Evolutionary conservation across 2,113 vertebrate genomes (phyloP).

Genomic region (Empidonax traillii): DNA sequence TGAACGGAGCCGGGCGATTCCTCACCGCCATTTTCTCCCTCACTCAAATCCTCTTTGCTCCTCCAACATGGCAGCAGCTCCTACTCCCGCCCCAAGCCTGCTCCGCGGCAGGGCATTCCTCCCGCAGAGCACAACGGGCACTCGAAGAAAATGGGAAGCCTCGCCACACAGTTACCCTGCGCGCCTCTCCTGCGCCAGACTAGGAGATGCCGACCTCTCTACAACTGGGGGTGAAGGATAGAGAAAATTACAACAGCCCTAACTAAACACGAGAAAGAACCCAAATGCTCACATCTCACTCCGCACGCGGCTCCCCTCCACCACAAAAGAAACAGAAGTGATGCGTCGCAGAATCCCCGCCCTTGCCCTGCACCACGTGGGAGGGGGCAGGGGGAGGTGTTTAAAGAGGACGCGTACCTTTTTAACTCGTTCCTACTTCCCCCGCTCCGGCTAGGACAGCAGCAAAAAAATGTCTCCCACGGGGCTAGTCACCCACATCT

Average conservation of each 20-base stretch:
- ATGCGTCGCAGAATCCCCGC: background rate
- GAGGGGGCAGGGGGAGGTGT: background rate
- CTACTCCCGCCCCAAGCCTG: background rate
- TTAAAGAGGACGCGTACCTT: background rate
- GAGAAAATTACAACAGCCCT: background rate
- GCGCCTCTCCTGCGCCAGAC: background rate
- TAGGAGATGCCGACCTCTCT: background rate
- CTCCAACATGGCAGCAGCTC: background rate
- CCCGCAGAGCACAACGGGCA: background rate
- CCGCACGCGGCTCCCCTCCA: background rate
- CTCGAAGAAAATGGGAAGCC: background rate
- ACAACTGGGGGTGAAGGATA: accelerated
- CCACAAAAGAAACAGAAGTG: background rate
- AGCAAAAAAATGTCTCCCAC: background rate
- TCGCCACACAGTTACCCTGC: background rate
- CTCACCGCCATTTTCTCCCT: conserved; percentile 29
- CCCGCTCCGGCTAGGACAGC: background rate
- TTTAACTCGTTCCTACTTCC: background rate
- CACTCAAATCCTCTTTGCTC: background rate
- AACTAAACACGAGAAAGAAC: accelerated
- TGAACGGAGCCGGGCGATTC: background rate
- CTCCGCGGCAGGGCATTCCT: background rate
- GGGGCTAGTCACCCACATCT: background rate
- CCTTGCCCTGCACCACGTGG: background rate
- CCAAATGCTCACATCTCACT: background rate